Conservation (phyloP, 2,113 vertebrate species). For the Neolamprologus caudopunctatus region DNA sequence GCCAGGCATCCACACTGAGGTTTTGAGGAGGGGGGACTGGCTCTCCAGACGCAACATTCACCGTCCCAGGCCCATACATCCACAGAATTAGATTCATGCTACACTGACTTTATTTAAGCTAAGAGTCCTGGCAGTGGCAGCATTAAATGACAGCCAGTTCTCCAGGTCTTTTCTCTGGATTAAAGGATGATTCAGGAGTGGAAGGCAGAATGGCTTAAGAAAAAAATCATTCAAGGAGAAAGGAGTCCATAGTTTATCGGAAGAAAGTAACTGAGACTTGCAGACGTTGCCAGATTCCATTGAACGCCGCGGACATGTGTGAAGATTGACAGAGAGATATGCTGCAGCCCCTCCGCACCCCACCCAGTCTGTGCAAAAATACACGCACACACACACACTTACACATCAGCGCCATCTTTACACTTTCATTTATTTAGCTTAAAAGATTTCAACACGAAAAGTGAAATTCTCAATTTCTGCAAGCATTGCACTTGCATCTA, state of each 20-base stretch:
- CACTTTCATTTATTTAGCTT: not conserved
- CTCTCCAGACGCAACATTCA: slow-evolving; percentile 74
- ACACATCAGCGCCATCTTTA: not conserved
- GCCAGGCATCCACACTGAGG: slow-evolving; percentile 69
- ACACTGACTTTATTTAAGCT: slow-evolving; percentile 79
- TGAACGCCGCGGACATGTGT: slow-evolving; percentile 45
- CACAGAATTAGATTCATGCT: slow-evolving; percentile 79
- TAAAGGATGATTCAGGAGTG: slow-evolving; percentile 73
- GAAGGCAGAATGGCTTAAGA: slow-evolving; percentile 58
- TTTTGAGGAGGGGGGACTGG: slow-evolving; percentile 57
- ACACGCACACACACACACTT: not conserved
- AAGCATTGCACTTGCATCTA: not conserved
- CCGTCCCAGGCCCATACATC: slow-evolving; percentile 67
- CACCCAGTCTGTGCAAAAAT: not conserved
- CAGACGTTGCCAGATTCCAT: slow-evolving; percentile 49
- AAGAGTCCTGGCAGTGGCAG: slow-evolving; percentile 65
- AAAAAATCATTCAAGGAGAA: slow-evolving; percentile 65
- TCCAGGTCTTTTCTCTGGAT: slow-evolving; percentile 67
- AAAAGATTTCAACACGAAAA: not conserved
- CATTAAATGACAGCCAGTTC: slow-evolving; percentile 72
- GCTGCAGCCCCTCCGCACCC: not conserved
- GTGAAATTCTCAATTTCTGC: not conserved
- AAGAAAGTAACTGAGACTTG: slow-evolving; percentile 56
- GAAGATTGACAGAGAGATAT: slow-evolving; percentile 44
- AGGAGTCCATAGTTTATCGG: slow-evolving; percentile 58